phyloP scores from a whole-genome alignment of 2,797 vertebrate species.

The Gadopsis marmoratus region DNA sequence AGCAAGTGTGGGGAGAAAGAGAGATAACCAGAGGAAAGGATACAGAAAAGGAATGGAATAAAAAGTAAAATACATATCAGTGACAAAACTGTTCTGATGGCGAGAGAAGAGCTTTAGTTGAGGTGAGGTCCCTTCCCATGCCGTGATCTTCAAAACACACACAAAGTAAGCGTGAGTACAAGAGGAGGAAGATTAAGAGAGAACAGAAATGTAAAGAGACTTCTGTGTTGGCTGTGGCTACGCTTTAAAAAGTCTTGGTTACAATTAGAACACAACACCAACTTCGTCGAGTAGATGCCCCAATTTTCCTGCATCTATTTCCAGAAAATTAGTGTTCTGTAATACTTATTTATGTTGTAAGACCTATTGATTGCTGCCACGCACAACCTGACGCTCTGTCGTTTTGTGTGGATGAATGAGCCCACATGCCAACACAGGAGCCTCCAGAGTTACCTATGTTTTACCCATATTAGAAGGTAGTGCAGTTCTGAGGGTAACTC shows the following conservation, averaged over 20 bases:
- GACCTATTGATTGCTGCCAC: background rate
- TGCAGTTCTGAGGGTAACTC: conserved; percentile 42
- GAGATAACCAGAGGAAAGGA: conserved; percentile 6
- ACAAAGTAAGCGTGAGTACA: conserved; percentile 49
- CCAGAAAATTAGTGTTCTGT: background rate
- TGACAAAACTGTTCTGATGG: conserved; percentile 44
- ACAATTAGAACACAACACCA: background rate
- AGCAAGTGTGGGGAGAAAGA: background rate
- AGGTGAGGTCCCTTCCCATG: conserved; percentile 76
- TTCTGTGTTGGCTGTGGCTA: conserved; percentile 66
- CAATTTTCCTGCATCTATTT: background rate
- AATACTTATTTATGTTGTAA: background rate
- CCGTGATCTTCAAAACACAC: conserved; percentile 75
- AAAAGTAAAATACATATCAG: conserved; percentile 23
- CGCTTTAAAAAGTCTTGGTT: background rate
- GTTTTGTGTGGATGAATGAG: conserved; percentile 3
- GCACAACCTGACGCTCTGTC: background rate
- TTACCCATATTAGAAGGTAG: conserved; percentile 38
- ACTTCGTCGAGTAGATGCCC: background rate
- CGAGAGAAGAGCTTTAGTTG: conserved; percentile 57
- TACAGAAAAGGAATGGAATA: conserved; percentile 18
- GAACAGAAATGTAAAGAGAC: conserved; percentile 39
- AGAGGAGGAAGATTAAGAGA: conserved; percentile 31
- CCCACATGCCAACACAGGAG: conserved; percentile 72
- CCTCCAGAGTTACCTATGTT: conserved; percentile 43